Conservation (phyloP, 2,797 vertebrate genomes). For the Limnodromus scolopaceus region DNA sequence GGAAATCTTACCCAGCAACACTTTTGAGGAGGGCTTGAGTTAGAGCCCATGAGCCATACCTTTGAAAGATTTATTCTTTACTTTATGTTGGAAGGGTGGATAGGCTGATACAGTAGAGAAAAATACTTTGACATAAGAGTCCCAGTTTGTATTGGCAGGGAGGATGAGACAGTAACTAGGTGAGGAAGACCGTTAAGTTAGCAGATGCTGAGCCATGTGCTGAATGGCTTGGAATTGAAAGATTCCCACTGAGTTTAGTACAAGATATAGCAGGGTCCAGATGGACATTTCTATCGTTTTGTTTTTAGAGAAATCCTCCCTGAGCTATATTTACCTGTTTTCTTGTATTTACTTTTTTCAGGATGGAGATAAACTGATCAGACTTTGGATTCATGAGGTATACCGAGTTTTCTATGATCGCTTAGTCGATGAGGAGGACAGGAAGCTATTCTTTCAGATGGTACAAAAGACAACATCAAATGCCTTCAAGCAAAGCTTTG, state of each 20-base stretch:
- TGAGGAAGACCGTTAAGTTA: background rate
- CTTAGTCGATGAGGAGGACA: constrained; percentile 86
- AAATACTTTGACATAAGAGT: background rate
- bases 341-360: constrained; percentile 70
- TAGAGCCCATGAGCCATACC: background rate
- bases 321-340: background rate
- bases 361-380: constrained; percentile 90
- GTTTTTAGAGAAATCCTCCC: background rate
- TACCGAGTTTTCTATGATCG: constrained; percentile 95
- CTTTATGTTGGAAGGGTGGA: background rate
- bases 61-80: background rate
- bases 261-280: background rate
- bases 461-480: constrained; percentile 85
- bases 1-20: background rate
- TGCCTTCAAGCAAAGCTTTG: constrained; percentile 86
- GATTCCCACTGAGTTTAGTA: constrained; percentile 6
- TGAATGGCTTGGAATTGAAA: background rate
- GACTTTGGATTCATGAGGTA: constrained; percentile 94
- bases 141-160: background rate
- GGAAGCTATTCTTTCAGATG: constrained; percentile 87
- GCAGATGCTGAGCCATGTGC: constrained; percentile 34
- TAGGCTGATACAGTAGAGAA: background rate
- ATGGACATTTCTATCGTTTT: background rate
- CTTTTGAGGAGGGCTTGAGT: background rate
- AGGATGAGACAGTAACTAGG: background rate